phyloP scores from a whole-genome alignment of 2,797 vertebrate species.

The Pampus argenteus region DNA sequence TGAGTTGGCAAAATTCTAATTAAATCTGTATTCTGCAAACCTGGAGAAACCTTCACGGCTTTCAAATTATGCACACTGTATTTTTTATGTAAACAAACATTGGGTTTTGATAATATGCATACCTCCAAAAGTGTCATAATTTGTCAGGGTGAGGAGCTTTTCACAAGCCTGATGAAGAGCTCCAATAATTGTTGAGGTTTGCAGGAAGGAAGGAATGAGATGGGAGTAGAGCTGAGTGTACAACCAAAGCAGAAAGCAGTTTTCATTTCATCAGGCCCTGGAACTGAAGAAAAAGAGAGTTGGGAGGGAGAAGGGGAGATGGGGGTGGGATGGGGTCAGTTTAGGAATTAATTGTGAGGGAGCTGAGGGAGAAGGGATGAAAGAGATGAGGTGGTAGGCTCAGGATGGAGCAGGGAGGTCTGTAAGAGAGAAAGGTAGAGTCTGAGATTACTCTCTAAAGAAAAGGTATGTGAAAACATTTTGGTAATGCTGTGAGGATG shows the following conservation, averaged over 20 bases:
- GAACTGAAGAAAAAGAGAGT: conserved; percentile 56
- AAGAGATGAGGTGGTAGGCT: conserved; percentile 55
- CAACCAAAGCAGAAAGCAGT: conserved; percentile 62
- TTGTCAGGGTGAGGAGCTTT: conserved; percentile 71
- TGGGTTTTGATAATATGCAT: conserved; percentile 59
- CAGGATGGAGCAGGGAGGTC: conserved; percentile 47
- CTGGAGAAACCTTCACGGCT: conserved; percentile 46
- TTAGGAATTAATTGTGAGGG: conserved; percentile 71
- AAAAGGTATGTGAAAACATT: conserved; percentile 12
- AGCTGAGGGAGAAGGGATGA: conserved; percentile 59
- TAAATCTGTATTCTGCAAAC: conserved; percentile 58
- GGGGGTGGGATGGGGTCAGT: conserved; percentile 17
- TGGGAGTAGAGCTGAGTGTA: conserved; percentile 30
- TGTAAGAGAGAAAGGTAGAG: conserved; percentile 25
- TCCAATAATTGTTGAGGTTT: conserved; percentile 68
- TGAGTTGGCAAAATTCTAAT: conserved; percentile 69
- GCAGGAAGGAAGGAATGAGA: conserved; percentile 28
- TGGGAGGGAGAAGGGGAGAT: neutral
- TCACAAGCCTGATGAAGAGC: conserved; percentile 60
- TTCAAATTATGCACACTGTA: conserved; percentile 60
- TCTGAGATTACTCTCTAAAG: neutral
- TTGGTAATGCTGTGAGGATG: neutral
- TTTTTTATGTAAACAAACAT: conserved; percentile 70
- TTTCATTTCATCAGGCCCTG: conserved; percentile 71
- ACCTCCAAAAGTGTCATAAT: conserved; percentile 64